These are phyloP conservation scores for Bos indicus DNA, from an alignment of 2,113 vertebrate species.

Conservation along the genomic window DNA sequence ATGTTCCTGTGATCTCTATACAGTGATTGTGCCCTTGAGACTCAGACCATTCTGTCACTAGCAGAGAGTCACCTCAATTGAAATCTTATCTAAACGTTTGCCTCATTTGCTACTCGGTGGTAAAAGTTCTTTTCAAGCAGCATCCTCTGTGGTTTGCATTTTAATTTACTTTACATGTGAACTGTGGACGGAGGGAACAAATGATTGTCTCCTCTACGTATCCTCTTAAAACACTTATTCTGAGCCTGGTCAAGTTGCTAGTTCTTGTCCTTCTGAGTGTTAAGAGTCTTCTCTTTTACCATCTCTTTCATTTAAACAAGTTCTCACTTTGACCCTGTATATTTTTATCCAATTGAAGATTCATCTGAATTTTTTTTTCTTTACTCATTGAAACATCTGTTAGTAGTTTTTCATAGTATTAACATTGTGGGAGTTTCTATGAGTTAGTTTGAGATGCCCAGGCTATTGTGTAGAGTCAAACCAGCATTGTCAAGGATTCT, in stretches of 20 bases:
- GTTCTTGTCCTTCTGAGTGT: neutral
- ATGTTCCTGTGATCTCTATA: neutral
- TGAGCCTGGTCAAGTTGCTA: neutral
- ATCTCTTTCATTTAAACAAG: neutral
- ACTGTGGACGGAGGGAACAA: neutral
- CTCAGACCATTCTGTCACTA: neutral
- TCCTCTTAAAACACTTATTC: neutral
- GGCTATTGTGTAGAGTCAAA: slow-evolving; percentile 44
- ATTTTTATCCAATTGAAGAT: neutral
- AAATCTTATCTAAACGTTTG: neutral
- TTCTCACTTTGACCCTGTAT: neutral
- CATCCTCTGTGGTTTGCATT: neutral
- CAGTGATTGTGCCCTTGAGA: neutral
- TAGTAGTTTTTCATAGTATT: neutral
- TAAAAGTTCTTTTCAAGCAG: neutral
- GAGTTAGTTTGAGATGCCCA: slow-evolving; percentile 6
- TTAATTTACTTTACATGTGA: neutral
- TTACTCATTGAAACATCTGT: neutral
- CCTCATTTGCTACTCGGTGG: neutral
- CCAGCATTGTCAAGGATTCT: slow-evolving; percentile 31
- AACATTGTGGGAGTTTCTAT: neutral
- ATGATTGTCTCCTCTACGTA: neutral
- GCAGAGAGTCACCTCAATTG: neutral
- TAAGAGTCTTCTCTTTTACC: neutral
- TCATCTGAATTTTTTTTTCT: neutral